Evolutionary conservation across 92 coral and sea anemone genomes (phyloP).

Genomic region (Siderastrea radians): DNA sequence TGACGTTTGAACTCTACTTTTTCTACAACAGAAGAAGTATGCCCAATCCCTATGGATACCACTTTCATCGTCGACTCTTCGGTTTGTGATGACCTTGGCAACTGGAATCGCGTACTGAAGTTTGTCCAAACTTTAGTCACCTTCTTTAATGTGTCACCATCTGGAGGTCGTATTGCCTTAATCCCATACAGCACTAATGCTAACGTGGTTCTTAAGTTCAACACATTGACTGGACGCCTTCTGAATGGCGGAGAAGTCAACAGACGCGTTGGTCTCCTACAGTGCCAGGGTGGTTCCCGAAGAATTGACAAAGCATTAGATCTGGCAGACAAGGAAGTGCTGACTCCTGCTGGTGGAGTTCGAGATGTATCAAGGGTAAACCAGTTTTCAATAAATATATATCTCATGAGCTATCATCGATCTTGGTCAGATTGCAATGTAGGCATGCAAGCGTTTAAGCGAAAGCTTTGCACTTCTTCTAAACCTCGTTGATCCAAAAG

Average conservation of each 20-base stretch:
- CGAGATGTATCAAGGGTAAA: conserved; percentile 22
- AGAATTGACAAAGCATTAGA: conserved; percentile 81
- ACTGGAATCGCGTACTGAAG: conserved; percentile 71
- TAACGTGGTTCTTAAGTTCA: conserved; percentile 64
- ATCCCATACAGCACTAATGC: conserved; percentile 66
- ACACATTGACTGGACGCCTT: conserved; percentile 67
- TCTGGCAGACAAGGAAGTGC: conserved; percentile 80
- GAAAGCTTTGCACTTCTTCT: too few relatives aligned
- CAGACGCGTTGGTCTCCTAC: conserved; percentile 59
- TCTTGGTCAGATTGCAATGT: too few relatives aligned
- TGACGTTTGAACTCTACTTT: background rate
- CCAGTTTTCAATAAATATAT: too few relatives aligned
- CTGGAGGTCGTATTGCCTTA: conserved; percentile 69
- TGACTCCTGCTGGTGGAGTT: conserved; percentile 70
- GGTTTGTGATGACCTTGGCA: conserved; percentile 75
- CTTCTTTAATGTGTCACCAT: conserved; percentile 68
- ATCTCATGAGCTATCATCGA: too few relatives aligned
- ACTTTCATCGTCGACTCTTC: conserved; percentile 83
- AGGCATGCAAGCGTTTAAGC: too few relatives aligned
- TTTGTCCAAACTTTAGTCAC: conserved; percentile 66
- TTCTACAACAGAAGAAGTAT: conserved; percentile 33
- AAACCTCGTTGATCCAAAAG: too few relatives aligned
- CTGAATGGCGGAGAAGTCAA: conserved; percentile 68
- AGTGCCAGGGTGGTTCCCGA: conserved; percentile 72
- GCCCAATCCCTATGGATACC: conserved; percentile 77